A percentile compares a stretch with the other conserved stretches of the same genome.
Evolutionary conservation across 2,113 vertebrate genomes (phyloP).

Genomic region (Ceuthmochares aereus): DNA sequence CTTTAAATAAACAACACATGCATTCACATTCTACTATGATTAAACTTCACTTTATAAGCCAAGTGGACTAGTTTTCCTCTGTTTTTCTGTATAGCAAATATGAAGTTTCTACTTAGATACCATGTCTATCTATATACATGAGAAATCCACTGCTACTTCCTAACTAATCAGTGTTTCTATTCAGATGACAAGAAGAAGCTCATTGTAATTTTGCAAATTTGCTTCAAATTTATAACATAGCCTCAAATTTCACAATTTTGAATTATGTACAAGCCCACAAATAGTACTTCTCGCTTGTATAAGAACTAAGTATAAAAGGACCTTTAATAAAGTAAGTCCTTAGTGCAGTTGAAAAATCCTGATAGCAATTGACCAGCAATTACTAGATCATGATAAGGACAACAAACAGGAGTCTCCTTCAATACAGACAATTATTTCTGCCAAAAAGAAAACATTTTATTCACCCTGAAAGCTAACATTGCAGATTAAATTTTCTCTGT

Average conservation of each 20-base stretch:
- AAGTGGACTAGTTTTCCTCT: not conserved
- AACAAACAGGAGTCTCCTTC: not conserved
- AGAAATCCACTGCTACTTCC: not conserved
- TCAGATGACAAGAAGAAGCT: not conserved
- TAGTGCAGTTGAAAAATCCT: not conserved
- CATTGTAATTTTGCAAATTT: not conserved
- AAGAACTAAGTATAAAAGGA: not conserved
- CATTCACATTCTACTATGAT: not conserved
- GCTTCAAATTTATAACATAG: not conserved
- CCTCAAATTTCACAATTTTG: not conserved
- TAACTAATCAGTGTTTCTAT: not conserved
- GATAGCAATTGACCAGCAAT: not conserved
- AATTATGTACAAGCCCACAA: not conserved
- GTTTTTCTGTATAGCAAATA: accelerated
- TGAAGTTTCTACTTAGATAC: not conserved
- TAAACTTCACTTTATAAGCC: not conserved
- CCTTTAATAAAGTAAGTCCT: not conserved
- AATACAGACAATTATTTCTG: not conserved
- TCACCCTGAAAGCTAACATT: not conserved
- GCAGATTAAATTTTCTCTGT: not conserved
- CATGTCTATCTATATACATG: not conserved
- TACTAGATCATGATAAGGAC: not conserved
- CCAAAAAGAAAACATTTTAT: not conserved
- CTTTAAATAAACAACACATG: not conserved
- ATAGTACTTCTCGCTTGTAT: not conserved